Percentiles rank a stretch among this genome's conserved stretches.
These are phyloP conservation scores for Apotomis turbidana DNA, from an alignment of 2,888 invertebrate species.

Conservation along the genomic window DNA sequence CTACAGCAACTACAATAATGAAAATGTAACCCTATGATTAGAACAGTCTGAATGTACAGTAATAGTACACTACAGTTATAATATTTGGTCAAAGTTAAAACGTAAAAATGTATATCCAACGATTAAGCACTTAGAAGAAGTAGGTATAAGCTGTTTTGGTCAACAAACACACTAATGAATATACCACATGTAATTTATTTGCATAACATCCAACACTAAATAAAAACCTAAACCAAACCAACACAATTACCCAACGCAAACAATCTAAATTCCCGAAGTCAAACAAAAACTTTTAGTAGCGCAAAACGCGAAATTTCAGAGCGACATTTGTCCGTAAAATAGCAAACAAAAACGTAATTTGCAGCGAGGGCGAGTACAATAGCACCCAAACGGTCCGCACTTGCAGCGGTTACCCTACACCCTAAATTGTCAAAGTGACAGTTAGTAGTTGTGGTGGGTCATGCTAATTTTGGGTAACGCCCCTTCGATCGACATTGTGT, in stretches of 20 bases:
- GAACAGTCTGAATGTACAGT: too few relatives aligned
- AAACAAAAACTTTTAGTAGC: slow-evolving; percentile 37
- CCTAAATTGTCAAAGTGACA: slow-evolving; percentile 78
- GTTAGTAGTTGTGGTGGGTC: slow-evolving; percentile 65
- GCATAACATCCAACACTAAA: background rate
- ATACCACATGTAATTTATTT: background rate
- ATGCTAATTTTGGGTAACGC: slow-evolving; percentile 64
- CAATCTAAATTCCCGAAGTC: slow-evolving; percentile 29
- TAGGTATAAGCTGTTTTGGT: too few relatives aligned
- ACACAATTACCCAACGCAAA: slow-evolving; percentile 36
- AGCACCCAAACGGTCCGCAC: slow-evolving; percentile 58
- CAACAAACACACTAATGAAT: too few relatives aligned
- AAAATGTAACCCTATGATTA: too few relatives aligned
- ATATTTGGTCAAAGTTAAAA: too few relatives aligned
- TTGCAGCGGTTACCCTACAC: slow-evolving; percentile 74
- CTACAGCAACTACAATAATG: too few relatives aligned
- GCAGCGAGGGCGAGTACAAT: slow-evolving; percentile 67
- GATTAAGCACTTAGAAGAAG: too few relatives aligned
- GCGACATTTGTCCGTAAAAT: slow-evolving; percentile 64
- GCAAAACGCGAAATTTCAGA: slow-evolving; percentile 54
- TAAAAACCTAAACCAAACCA: background rate
- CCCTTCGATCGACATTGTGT: slow-evolving; percentile 40
- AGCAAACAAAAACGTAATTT: slow-evolving; percentile 80
- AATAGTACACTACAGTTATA: too few relatives aligned
- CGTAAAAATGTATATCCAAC: too few relatives aligned